Evolutionary conservation across 2,113 vertebrate species (phyloP).

Genomic region (Cyprinodon brontotheroides): DNA sequence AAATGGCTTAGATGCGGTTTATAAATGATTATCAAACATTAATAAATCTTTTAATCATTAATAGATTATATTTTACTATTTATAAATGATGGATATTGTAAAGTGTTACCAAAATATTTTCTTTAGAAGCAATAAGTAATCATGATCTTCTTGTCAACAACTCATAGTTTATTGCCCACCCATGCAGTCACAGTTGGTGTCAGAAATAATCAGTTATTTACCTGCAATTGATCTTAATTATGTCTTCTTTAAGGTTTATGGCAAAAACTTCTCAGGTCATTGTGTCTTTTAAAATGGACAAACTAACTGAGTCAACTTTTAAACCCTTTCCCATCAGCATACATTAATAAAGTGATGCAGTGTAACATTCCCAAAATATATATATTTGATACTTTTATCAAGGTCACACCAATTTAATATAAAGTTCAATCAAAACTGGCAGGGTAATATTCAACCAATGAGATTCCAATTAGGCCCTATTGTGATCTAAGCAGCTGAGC

Average conservation of each 20-base stretch:
- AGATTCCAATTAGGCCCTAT: constrained; percentile 5
- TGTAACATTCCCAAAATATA: background rate
- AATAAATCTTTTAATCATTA: too few relatives aligned
- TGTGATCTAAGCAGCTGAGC: constrained; percentile 61
- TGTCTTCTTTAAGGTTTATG: background rate
- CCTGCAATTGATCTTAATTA: background rate
- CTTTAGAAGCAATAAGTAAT: too few relatives aligned
- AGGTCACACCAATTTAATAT: background rate
- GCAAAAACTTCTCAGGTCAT: background rate
- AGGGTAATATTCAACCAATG: background rate
- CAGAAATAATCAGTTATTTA: background rate
- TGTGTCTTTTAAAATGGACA: background rate
- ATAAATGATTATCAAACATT: too few relatives aligned
- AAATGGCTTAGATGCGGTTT: too few relatives aligned
- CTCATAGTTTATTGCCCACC: too few relatives aligned
- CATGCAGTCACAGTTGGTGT: too few relatives aligned
- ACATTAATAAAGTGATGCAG: background rate
- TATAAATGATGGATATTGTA: too few relatives aligned
- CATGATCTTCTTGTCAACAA: too few relatives aligned
- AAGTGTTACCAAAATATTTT: too few relatives aligned
- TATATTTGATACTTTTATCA: background rate
- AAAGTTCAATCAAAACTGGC: background rate
- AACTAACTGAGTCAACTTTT: background rate
- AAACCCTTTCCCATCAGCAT: background rate
- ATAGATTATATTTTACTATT: too few relatives aligned